A percentile compares a stretch with the other conserved stretches of the same genome.
These are phyloP conservation scores for Creontiades dilutus DNA, from an alignment of 2,888 invertebrate genomes.

Conservation along the genomic window DNA sequence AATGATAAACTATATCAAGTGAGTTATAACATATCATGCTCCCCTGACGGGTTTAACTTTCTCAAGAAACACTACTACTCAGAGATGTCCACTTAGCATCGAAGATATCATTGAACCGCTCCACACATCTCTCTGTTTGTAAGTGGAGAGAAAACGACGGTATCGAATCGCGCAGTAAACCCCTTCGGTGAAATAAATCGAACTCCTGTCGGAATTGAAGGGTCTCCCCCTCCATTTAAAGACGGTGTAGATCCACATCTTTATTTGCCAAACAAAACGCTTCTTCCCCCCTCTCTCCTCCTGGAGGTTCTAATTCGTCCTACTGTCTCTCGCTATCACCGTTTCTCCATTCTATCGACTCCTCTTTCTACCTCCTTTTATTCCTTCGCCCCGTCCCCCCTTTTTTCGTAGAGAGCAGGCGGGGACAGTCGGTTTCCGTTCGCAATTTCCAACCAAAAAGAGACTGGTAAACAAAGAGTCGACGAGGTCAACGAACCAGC, in stretches of 20 bases:
- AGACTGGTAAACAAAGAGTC: neutral
- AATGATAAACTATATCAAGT: no score
- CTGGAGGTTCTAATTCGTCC: neutral
- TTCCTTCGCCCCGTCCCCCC: neutral
- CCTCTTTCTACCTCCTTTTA: neutral
- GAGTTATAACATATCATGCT: no score
- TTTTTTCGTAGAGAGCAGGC: neutral
- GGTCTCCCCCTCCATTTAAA: neutral
- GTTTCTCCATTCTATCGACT: neutral
- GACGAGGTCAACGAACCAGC: neutral
- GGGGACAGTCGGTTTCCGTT: neutral
- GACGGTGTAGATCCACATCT: conserved; percentile 4
- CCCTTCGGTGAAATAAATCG: neutral
- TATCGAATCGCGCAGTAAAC: neutral
- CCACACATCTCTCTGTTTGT: neutral
- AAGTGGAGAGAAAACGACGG: neutral
- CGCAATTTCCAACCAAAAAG: neutral
- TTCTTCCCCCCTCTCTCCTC: neutral
- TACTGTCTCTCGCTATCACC: no score
- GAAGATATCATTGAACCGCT: no score
- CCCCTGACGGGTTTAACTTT: no score
- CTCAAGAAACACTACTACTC: no score
- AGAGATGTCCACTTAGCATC: no score
- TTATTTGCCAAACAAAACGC: conserved; percentile 14
- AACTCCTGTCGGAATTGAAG: neutral